Evolutionary conservation across 1,140 invertebrate species (phyloP).

Genomic region (Atta colombica): DNA sequence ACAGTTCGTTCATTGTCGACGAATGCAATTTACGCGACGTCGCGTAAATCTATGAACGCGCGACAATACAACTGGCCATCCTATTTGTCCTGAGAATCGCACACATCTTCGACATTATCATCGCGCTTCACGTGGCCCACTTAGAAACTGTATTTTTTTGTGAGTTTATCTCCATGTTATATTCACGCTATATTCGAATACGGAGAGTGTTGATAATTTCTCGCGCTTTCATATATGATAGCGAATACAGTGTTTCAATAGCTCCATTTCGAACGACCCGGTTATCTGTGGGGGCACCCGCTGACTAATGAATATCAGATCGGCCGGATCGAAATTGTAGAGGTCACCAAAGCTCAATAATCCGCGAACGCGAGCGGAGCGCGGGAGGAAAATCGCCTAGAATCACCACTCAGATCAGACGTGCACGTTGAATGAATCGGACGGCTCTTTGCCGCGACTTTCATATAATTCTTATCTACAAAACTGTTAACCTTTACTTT

Average conservation of each 20-base stretch:
- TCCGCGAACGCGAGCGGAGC: not conserved
- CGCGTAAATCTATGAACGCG: slow-evolving; percentile 6
- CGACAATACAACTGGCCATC: not conserved
- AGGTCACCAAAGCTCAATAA: slow-evolving; percentile 43
- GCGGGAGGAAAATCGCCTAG: slow-evolving; percentile 37
- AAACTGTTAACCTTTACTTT: slow-evolving; percentile 82
- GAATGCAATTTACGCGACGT: not conserved
- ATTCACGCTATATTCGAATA: slow-evolving; percentile 45
- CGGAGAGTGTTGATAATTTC: slow-evolving; percentile 17
- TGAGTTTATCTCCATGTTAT: slow-evolving; percentile 55
- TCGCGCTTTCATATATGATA: slow-evolving; percentile 9
- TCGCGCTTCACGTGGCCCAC: slow-evolving; percentile 78
- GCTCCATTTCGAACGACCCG: slow-evolving; percentile 56
- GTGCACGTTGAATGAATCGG: slow-evolving; percentile 76
- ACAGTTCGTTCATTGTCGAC: not conserved
- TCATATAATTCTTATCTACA: slow-evolving; percentile 74
- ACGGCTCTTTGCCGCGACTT: slow-evolving; percentile 71
- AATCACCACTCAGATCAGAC: slow-evolving; percentile 28
- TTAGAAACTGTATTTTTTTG: slow-evolving; percentile 73
- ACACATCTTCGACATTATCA: slow-evolving; percentile 55
- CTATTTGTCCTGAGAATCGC: slow-evolving; percentile 15
- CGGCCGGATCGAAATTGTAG: slow-evolving; percentile 46
- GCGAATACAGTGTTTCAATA: slow-evolving; percentile 33
- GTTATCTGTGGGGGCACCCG: slow-evolving; percentile 54
- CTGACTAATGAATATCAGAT: slow-evolving; percentile 60